Evolutionary conservation across 2,888 invertebrate species (phyloP), one percentile per base, ranked within the genome.

Genomic region (Heliconius sara): DNA sequence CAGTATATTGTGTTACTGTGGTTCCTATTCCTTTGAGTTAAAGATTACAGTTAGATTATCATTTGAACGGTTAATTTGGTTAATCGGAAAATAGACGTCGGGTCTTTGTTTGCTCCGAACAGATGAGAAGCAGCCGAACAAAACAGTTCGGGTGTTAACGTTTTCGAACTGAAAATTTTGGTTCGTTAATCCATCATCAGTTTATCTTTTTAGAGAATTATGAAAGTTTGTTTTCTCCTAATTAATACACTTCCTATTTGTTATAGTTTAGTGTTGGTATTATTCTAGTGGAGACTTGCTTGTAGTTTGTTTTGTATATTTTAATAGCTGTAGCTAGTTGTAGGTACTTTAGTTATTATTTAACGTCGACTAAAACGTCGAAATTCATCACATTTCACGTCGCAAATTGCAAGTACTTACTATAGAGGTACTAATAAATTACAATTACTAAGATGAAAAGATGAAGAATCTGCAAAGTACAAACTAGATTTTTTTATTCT

Each of bases 61-160:
- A 78, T 72, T 81, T 74, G 81, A 71, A 72, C 66, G 81, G 79
- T 83, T 87, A 84, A 83, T 76, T 83, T 86, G 85, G 86, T 86
- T 73, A 79, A 82, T 83, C 83, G 79, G 82, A 68, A 85, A 83
- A 83, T 84, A 87, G 84, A 84, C 85, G 86, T 84, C 86, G 90
- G 90, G 91, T 91, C 84, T 85, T 84, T 87, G 86, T 86, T 93
- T 90, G 88, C 85, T 25, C 87, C 89, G 90, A 93, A 92, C 89
- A 90, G 93, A 94, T 91, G 88, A 86, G 89, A 87, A 88, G 89
- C 93, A 93, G 91, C 91, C 89, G 91, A 88, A 88, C 84, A 86
- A 89, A 89, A 88, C 88, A 84, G 84, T 85, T 88, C 84, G 87
- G 87, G 87, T 87, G 88, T 89, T 89, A 88, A 89, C 87, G 85